Base-by-base conservation (phyloP, 2,113 vertebrate species). In the Antechinus stuartii region DNA sequence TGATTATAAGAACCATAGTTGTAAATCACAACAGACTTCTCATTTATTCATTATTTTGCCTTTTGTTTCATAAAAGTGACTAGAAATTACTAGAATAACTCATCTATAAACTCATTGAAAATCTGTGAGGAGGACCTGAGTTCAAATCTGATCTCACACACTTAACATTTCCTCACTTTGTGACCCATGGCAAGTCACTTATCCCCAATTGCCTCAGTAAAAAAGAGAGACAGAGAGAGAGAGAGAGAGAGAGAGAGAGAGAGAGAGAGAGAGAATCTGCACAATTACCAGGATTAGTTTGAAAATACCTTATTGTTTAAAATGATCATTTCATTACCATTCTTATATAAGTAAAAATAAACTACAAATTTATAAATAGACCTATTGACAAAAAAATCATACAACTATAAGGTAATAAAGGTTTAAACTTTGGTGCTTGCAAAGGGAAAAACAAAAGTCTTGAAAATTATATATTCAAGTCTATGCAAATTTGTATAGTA, bases 21-120 rank as follows among this genome's bases (percentile, higher is more conserved):
- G 92, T 76, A 52, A 94, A 95, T 96, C 92, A 57, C 90, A 95
- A 61, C 56, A 96, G 52, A 96, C 76, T 96, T 94, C 54, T 50
- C 93, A 93, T 93, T 91, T 95, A 54, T 93, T 46, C 92, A 90
- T 96, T 96, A 91, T 94, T 94, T 95, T 95, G 16, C 8, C 90
- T 49, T 35, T 97, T 61, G 54, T 47, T 96, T 94, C n/a, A 96
- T 91, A 95, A 95, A 92, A 95, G 90, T 19, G 16, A 92, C 61
- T 94, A 55, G 89, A 95, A 42, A 61, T 91, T 22, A 42, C 89
- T 68, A 68, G 57, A 68, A 61, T 91, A 50, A 47, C 9, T 93
- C 42, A 26, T 93, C 54, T 90, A 26, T 56, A 92, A 93, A 92
- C 97, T 56, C 47, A 12, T 0, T 90, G 90, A 95, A 95, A 55